Conservation (phyloP, 1,140 invertebrate species). For the Bombus huntii region DNA sequence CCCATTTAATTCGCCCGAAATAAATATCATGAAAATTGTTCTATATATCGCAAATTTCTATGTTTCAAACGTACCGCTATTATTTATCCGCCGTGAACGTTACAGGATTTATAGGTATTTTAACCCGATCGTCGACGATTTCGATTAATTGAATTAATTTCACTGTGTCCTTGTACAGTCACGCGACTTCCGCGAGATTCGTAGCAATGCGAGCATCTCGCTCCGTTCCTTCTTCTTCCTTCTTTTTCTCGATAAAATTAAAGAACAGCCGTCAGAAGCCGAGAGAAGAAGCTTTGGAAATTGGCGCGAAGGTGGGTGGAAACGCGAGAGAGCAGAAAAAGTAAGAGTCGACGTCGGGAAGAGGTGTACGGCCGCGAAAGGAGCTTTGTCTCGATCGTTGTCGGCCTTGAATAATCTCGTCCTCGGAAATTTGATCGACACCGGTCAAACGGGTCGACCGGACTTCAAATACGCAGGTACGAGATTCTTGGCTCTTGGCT, state of each 20-base stretch:
- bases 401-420: constrained; percentile 75
- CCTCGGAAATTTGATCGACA: constrained; percentile 82
- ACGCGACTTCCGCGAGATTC: no score
- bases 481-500: constrained; percentile 20
- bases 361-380: constrained; percentile 51
- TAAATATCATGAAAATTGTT: no score
- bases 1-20: no score
- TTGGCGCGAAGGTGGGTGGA: background rate
- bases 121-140: background rate
- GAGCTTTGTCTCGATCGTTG: constrained; percentile 76
- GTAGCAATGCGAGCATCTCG: no score
- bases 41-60: no score
- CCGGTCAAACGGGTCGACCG: constrained; percentile 78
- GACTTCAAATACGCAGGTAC: constrained; percentile 66
- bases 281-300: constrained; percentile 14
- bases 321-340: background rate
- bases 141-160: constrained; percentile 21
- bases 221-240: rapidly evolving
- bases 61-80: no score
- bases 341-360: constrained; percentile 19
- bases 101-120: no score
- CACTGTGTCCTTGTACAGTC: background rate
- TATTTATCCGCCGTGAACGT: no score
- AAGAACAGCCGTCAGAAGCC: no score
- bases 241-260: no score